Percentiles rank a stretch among this genome's conserved stretches.
Conservation (phyloP, 2,113 vertebrate genomes). For the Chloropsis cyanopogon region DNA sequence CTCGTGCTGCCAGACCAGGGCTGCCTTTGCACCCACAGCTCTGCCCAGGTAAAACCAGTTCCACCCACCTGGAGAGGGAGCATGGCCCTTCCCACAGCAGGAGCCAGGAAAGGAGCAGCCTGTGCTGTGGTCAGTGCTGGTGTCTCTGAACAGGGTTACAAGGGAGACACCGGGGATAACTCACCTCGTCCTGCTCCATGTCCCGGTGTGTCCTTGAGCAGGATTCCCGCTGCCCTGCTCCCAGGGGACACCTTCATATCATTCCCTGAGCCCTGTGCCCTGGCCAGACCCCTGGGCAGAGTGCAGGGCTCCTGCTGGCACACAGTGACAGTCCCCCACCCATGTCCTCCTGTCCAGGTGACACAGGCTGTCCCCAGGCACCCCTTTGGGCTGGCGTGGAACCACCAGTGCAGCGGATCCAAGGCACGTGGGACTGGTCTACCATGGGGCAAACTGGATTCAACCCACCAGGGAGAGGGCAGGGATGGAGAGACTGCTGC, state of each 20-base stretch:
- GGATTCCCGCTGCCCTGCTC: neutral
- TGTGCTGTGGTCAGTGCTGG: neutral
- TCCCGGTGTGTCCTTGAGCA: neutral
- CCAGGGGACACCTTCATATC: neutral
- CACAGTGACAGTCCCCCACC: neutral
- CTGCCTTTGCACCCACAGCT: neutral
- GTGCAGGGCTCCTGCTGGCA: neutral
- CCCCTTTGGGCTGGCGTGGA: accelerated
- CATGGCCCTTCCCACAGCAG: accelerated
- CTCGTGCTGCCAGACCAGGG: neutral
- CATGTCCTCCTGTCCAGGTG: accelerated
- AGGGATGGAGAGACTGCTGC: neutral
- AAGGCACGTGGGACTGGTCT: neutral
- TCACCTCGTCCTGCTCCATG: neutral
- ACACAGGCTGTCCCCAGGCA: neutral
- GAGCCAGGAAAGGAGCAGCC: neutral
- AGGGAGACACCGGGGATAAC: neutral
- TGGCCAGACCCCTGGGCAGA: neutral
- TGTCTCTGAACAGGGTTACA: accelerated
- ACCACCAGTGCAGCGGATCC: accelerated
- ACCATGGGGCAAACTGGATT: neutral
- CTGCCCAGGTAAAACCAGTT: neutral
- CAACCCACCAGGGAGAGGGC: neutral
- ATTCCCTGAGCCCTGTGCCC: neutral
- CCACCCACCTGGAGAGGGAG: neutral